Conservation (phyloP, 2,113 vertebrate species). For the Thamnaconus septentrionalis region DNA sequence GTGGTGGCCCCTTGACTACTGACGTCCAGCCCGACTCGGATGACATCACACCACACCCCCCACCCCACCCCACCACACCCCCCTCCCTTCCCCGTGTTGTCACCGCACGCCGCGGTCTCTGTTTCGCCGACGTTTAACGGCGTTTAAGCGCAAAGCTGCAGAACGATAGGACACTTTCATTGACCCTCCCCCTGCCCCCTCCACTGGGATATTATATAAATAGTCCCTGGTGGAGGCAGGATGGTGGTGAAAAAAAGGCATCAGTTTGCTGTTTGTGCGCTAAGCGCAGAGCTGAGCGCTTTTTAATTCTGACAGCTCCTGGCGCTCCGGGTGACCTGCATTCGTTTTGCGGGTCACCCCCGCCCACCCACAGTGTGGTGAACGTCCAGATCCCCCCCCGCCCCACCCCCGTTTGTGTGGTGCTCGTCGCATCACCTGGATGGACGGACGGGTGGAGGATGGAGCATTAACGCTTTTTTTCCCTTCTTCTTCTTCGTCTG, state of each 20-base stretch:
- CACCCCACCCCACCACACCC: too few relatives aligned
- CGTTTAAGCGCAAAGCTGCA: neutral
- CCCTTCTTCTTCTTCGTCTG: neutral
- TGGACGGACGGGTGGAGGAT: neutral
- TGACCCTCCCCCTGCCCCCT: too few relatives aligned
- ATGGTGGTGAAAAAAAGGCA: conserved; percentile 10
- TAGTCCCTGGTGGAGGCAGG: neutral
- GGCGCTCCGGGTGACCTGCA: conserved; percentile 49
- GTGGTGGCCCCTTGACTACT: too few relatives aligned
- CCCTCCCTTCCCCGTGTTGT: conserved; percentile 17
- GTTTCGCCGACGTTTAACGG: neutral
- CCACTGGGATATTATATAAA: neutral
- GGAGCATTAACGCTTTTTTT: conserved; percentile 38
- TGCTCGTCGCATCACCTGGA: too few relatives aligned
- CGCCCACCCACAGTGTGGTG: conserved; percentile 6
- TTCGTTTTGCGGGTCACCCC: conserved; percentile 10
- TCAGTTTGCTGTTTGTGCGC: conserved; percentile 26
- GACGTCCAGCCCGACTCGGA: too few relatives aligned
- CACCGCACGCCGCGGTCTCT: conserved; percentile 33
- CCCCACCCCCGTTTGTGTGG: neutral
- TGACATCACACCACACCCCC: too few relatives aligned
- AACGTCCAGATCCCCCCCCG: conserved; percentile 14
- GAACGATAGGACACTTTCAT: too few relatives aligned
- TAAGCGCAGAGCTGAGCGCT: conserved; percentile 32
- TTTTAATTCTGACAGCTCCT: conserved; percentile 43